phyloP scores from a whole-genome alignment of 2,797 vertebrate genomes.

The Cyprinodon diabolis region DNA sequence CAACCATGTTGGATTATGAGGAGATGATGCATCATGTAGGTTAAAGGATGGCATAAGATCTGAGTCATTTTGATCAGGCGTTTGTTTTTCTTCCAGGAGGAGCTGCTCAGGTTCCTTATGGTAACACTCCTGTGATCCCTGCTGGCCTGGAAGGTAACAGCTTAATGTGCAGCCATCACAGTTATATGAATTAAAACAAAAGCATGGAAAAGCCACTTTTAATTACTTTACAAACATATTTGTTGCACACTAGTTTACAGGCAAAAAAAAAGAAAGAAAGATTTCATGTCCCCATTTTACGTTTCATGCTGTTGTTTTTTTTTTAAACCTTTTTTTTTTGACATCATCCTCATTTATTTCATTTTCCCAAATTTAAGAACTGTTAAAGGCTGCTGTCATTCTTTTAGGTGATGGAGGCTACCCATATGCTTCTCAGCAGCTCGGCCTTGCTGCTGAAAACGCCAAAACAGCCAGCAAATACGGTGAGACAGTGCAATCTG shows the following conservation, averaged over 20 bases:
- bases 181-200: neutral
- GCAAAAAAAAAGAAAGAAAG: too few species aligned
- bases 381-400: neutral
- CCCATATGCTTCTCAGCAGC: conserved; percentile 72
- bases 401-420: conserved; percentile 71
- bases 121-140: conserved; percentile 68
- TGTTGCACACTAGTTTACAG: neutral
- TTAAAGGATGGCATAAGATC: neutral
- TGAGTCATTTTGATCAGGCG: conserved; percentile 20
- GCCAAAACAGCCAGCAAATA: conserved; percentile 74
- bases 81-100: conserved; percentile 42
- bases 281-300: neutral
- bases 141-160: conserved; percentile 76
- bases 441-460: conserved; percentile 67
- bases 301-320: neutral
- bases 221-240: neutral
- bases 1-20: conserved; percentile 5
- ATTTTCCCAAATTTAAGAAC: neutral
- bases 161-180: conserved; percentile 4
- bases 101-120: conserved; percentile 73
- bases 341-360: neutral
- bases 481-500: conserved; percentile 62
- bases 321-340: neutral
- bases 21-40: neutral
- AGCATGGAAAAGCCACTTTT: neutral